Evolutionary conservation across 2,888 invertebrate species (phyloP), one percentile per base, ranked within the genome.

Genomic region (Drosophila formosana): DNA sequence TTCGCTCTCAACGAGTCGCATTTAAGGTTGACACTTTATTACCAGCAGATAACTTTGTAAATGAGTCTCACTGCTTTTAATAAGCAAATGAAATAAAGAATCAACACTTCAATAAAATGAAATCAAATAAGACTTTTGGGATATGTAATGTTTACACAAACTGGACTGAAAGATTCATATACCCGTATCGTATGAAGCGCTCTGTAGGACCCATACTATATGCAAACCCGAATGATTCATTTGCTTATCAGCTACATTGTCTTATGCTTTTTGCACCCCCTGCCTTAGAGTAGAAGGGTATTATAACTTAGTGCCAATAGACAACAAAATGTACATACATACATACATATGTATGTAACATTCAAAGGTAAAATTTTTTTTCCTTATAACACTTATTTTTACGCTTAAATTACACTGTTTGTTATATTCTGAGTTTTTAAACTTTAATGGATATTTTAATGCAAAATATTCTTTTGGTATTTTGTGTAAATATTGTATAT

Each of bases 191-290:
- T 11, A 37, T 25, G 26, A 28, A 32, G 7, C 66, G 23, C 51
- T 37, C 7, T 18, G 3, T n/a, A n/a, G n/a, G n/a, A n/a, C n/a
- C n/a, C n/a, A n/a, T n/a, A n/a, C 32, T 7, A 8, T 32, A 32
- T 32, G 11, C 34, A n/a, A 2, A 37, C 0, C n/a, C 4, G 34
- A 18, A 45, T 75, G 78, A 78, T 3, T 58, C 74, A 78, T 61
- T 63, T 56, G 63, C 77, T 75, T 75, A 77, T 75, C 75, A 64
- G 45, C 13, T 30, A 30, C 41, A 41, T 9, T 45, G 47, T 18
- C 26, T 32, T 25, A 45, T 32, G 2, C 46, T 41, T 26, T 11
- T 43, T 18, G 1, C 1, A 18, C 18, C 18, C 18, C 18, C 18
- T 18, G 18, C 18, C 18, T 18, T 1, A 18, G 18, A 1, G 18